Evolutionary conservation across 1,140 invertebrate genomes (phyloP).

Genomic region (Bicyclus anynana): DNA sequence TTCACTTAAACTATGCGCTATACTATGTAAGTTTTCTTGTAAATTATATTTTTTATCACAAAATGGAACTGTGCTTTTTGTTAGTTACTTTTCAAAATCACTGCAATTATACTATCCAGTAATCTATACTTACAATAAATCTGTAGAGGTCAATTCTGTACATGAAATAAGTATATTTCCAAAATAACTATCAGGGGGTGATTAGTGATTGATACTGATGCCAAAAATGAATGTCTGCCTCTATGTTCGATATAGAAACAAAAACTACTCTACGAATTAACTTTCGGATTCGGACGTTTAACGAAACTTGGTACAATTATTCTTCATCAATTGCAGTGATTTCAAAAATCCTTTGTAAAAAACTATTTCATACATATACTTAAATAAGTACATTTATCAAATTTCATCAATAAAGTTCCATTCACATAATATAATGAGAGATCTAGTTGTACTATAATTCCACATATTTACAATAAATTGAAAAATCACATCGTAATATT

Average conservation of each 20-base stretch:
- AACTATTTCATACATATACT: slow-evolving; percentile 18
- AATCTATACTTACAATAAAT: background rate
- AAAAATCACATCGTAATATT: slow-evolving; percentile 20
- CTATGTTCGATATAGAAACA: no score
- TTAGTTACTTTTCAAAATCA: slow-evolving; percentile 9
- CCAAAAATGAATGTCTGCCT: no score
- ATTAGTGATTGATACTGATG: no score
- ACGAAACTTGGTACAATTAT: no score
- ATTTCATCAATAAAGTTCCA: slow-evolving; percentile 12
- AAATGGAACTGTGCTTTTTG: slow-evolving; percentile 27
- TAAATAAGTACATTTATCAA: slow-evolving; percentile 26
- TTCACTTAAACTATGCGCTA: slow-evolving; percentile 14
- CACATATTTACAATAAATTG: slow-evolving; percentile 24
- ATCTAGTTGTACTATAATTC: slow-evolving; percentile 49
- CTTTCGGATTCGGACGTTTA: no score
- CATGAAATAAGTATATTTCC: no score
- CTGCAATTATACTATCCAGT: background rate
- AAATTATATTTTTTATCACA: slow-evolving; percentile 29
- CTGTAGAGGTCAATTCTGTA: no score
- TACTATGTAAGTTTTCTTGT: slow-evolving; percentile 24
- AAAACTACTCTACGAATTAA: no score
- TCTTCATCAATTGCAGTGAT: slow-evolving; percentile 5
- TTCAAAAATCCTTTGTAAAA: slow-evolving; percentile 11
- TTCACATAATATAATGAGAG: slow-evolving; percentile 27
- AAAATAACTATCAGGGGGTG: no score